A percentile compares a stretch with the other conserved stretches of the same genome.
These are phyloP conservation scores for Oeneis ivallda DNA, from an alignment of 2,888 invertebrate genomes.

Conservation along the genomic window DNA sequence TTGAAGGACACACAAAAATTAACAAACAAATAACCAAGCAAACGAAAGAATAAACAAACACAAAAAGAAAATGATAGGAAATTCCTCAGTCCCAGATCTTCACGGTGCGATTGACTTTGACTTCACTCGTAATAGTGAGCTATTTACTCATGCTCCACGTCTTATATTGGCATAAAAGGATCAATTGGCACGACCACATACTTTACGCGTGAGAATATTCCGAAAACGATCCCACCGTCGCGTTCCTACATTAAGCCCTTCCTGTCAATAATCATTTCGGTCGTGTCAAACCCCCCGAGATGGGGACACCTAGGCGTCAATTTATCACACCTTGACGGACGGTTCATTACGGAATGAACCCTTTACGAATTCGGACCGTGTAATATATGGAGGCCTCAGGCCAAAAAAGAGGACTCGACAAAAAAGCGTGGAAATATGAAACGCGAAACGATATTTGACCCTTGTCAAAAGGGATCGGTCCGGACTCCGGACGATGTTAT, in stretches of 20 bases:
- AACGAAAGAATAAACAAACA: too few species aligned
- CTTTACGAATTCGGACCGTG: conserved; percentile 43
- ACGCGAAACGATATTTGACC: conserved; percentile 45
- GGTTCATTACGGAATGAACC: conserved; percentile 44
- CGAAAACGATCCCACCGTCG: background rate
- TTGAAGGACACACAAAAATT: too few species aligned
- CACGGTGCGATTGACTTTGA: too few species aligned
- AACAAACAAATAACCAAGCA: too few species aligned
- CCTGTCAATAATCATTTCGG: conserved; percentile 37
- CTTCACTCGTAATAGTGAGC: too few species aligned
- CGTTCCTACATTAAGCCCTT: conserved; percentile 4
- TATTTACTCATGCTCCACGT: background rate
- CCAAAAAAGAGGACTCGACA: conserved; percentile 41
- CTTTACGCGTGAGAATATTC: background rate
- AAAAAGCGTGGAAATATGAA: conserved; percentile 43
- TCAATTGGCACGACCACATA: background rate
- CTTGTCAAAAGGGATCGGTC: conserved; percentile 42
- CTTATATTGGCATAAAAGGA: background rate
- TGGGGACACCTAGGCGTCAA: conserved; percentile 38
- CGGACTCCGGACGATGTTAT: conserved; percentile 38
- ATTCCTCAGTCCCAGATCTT: too few species aligned
- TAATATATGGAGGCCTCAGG: conserved; percentile 44
- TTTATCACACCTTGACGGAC: conserved; percentile 43
- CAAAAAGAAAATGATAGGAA: too few species aligned
- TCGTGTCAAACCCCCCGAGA: conserved; percentile 49